Base-by-base conservation (phyloP, 2,797 vertebrate species). In the Tachyglossus aculeatus region DNA sequence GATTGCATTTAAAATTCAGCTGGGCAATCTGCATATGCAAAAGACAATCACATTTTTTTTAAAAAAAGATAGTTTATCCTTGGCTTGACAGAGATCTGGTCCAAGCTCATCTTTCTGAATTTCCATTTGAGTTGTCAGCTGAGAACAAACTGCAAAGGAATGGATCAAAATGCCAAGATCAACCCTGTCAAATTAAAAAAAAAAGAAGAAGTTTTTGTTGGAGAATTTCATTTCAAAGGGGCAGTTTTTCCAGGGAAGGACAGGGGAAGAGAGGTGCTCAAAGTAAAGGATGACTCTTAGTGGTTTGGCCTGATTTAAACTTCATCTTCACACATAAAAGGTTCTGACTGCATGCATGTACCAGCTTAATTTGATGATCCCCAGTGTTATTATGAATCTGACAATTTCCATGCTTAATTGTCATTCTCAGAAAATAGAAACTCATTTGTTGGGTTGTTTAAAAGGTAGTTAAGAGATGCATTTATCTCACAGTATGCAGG, bases 1-100 rank as follows among this genome's bases (percentile, higher is more conserved):
- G 87, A 86, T 84, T 83, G 66, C 89, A 83, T 82, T 82, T 81
- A 65, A 70, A 71, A 72, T 86, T 84, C 86, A 77, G 54, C 57
- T 67, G 81, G 33, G 66, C 62, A 61, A 76, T 81, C 77, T 84
- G 81, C 86, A 78, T 83, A 41, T 74, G 43, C 69, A 79, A 72
- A 58, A 78, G 71, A 31, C 60, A n/a, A 69, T 1, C 38, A 61
- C 54, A 4, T 72, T 75, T 85, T 75, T 77, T 33, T n/a, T n/a
- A n/a, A n/a, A 15, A 81, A 80, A 77, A 66, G 67, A 31, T 38
- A 12, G 21, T 56, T 73, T 63, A 61, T 68, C 81, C 67, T 73
- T 78, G 3, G 0, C 4, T 16, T 48, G 24, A 56, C 57, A 65
- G 45, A 58, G 50, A 40, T 13, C n/a, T 9, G 19, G 68, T 68